Evolutionary conservation across 1,140 invertebrate species (phyloP).

Genomic region (Zaprionus gabonicus): DNA sequence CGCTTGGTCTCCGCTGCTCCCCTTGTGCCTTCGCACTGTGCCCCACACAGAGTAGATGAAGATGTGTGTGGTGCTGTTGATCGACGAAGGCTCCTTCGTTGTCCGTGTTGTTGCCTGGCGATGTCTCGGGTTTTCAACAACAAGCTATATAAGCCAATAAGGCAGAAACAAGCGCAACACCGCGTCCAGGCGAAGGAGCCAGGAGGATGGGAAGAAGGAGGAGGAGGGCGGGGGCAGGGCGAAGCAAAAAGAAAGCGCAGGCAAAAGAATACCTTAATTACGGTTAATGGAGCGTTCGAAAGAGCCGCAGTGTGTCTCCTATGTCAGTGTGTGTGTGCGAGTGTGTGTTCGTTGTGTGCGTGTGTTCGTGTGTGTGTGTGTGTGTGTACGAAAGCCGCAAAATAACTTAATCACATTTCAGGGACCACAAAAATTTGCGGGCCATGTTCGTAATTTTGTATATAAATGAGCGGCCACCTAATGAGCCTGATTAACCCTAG

Average conservation of each 20-base stretch:
- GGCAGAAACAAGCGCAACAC: conserved; percentile 57
- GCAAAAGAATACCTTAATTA: conserved; percentile 83
- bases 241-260: conserved; percentile 75
- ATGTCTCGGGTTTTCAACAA: conserved; percentile 79
- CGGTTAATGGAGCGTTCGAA: conserved; percentile 83
- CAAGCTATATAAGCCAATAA: conserved; percentile 80
- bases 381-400: conserved; percentile 55
- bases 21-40: conserved; percentile 23
- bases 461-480: conserved; percentile 84
- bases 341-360: conserved; percentile 16
- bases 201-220: conserved; percentile 29
- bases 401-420: conserved; percentile 84
- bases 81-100: conserved; percentile 8
- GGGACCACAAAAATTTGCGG: conserved; percentile 80
- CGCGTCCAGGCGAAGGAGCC: conserved; percentile 25
- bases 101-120: conserved; percentile 16
- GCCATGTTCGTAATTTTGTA: conserved; percentile 80
- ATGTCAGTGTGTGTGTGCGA: conserved; percentile 14
- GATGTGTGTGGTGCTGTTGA: conserved; percentile 58
- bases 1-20: conserved; percentile 32
- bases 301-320: conserved; percentile 28
- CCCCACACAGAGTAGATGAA: conserved; percentile 64
- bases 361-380: conserved; percentile 36
- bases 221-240: neutral
- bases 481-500: conserved; percentile 84